Evolutionary conservation across 2,888 invertebrate genomes (phyloP), one percentile per base, ranked within the genome.

Genomic region (Timandra comae): DNA sequence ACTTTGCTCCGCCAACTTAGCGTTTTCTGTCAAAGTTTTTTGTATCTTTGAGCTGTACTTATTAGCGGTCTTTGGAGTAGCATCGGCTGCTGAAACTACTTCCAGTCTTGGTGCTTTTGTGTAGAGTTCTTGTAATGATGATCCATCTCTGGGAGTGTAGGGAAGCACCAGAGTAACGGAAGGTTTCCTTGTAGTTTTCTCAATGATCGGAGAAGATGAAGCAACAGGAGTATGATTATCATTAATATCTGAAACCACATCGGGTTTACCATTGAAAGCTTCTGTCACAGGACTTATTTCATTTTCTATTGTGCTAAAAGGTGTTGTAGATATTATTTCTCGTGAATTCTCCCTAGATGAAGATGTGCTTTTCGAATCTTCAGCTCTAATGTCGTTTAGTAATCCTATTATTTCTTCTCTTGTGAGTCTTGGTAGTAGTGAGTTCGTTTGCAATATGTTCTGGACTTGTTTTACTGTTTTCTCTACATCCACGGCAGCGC

Each of bases 381-480:
- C 81, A 35, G 81, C 75, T 38, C 88, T 87, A 30, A 92, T 90
- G 46, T 93, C 91, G 44, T 90, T 88, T 3, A 92, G 66, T 9
- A 92, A 82, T 42, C 89, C 87, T 12, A 92, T 65, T 39, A 92
- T 92, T 59, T 93, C 90, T 5, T 88, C 87, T 51, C 91, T 76
- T 0, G 88, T 86, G 12, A 92, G 66, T 39, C 90, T 79, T 1
- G 92, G 92, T 28, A 92, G 63, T n/a, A 79, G 77, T 2, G 89
- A 77, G 61, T 92, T 88, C 3, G 84, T 69, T 52, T 86, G 79
- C 5, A 93, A 72, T 49, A 92, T 86, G 20, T 65, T 85, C 55
- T 92, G 89, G 2, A 93, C 92, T 72, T 91, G 90, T 51, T 87
- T 79, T 3, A 93, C 88, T 5, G 91, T 92, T 44, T 82, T 86